Base-by-base conservation (phyloP, 2,888 invertebrate genomes). In the Platycnemis pennipes region DNA sequence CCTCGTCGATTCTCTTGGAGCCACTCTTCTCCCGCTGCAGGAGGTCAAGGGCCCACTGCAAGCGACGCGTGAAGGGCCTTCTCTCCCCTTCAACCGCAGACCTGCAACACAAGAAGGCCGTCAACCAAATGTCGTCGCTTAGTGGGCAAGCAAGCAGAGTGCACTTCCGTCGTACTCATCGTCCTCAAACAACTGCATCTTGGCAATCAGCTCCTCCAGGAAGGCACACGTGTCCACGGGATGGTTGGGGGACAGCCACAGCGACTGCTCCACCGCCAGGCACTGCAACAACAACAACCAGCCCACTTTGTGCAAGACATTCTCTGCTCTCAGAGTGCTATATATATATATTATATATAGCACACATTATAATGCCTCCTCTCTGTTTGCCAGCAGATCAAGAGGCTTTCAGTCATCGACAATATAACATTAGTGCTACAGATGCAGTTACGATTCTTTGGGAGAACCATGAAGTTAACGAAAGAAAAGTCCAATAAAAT, bases 141-240 rank as follows among this genome's bases (percentile, higher is more conserved):
- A n/a, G n/a, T n/a, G n/a, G n/a, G n/a, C n/a, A n/a, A n/a, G n/a
- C n/a, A n/a, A n/a, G n/a, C n/a, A n/a, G n/a, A n/a, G n/a, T 56
- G 56, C 56, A 0, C 5, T 0, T 5, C 5, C 5, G 22, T 5
- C 22, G 22, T 1, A 89, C 53, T 89, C 53, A 53, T 37, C 31
- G 13, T 89, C 89, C 37, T 89, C 89, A 42, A 53, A 89, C 42
- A 53, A 22, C 53, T 89, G 89, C 89, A 89, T 89, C 53, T 89
- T 89, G 7, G 31, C 53, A 5, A 89, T 49, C 37, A 89, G 89
- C 0, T 89, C 89, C 42, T 89, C 53, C 42, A 89, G 37, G 37
- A 89, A 89, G 11, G 37, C 53, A 53, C 19, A 37, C 7, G 89
- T 22, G 42, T 89, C 53, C 16, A 89, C 31, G 42, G 89, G 89